Conservation (phyloP, 2,888 invertebrate genomes). For the Lissonota sp. region DNA sequence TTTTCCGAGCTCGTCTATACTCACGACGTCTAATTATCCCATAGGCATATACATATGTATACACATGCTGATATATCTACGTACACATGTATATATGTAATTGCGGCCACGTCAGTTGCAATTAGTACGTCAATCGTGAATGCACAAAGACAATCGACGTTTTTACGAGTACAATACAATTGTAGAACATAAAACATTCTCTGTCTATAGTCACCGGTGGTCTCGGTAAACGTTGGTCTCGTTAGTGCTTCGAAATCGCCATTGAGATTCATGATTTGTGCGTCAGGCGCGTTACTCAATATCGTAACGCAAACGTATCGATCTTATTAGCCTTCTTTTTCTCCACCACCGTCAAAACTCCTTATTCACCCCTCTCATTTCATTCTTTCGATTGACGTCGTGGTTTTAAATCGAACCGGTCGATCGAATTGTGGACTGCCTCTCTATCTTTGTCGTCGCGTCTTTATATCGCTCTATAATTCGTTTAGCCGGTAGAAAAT, state of each 20-base stretch:
- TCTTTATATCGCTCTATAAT: constrained; percentile 76
- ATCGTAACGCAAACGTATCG: constrained; percentile 65
- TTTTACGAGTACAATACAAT: constrained; percentile 18
- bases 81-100: constrained; percentile 10
- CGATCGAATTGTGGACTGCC: constrained; percentile 43
- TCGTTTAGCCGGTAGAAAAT: constrained; percentile 76
- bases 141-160: constrained; percentile 57
- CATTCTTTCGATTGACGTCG: constrained; percentile 63
- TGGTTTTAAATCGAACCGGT: constrained; percentile 62
- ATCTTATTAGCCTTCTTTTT: constrained; percentile 67
- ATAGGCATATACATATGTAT: constrained; percentile 19
- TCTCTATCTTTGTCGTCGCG: constrained; percentile 47
- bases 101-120: constrained; percentile 58
- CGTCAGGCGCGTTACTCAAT: constrained; percentile 66
- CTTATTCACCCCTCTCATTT: constrained; percentile 36
- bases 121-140: constrained; percentile 60
- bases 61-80: neutral
- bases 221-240: constrained; percentile 56
- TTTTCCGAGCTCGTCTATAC: constrained; percentile 45
- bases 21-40: constrained; percentile 52
- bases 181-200: constrained; percentile 32
- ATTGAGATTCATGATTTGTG: constrained; percentile 70
- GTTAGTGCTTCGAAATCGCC: constrained; percentile 64
- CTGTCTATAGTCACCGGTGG: constrained; percentile 28
- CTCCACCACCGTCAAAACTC: constrained; percentile 9